These are phyloP conservation scores for Tridacna gigas DNA, from an alignment of 2,888 invertebrate species.

Conservation along the genomic window DNA sequence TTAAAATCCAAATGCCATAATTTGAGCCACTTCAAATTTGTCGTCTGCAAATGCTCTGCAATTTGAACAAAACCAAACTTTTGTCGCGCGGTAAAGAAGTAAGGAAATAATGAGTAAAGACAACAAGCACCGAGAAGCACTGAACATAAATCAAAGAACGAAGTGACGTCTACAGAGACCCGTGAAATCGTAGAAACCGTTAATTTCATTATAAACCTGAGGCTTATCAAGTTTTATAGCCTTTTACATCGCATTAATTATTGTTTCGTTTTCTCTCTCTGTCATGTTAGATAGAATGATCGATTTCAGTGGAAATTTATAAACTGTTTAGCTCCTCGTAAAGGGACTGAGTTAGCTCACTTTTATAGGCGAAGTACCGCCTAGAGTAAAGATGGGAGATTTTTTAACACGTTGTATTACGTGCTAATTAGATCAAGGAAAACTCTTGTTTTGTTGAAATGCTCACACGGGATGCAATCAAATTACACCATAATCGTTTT, in stretches of 20 bases:
- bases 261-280: slow-evolving; percentile 53
- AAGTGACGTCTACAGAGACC: slow-evolving; percentile 25
- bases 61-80: too few relatives aligned
- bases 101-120: background rate
- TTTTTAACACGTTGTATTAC: slow-evolving; percentile 34
- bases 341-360: slow-evolving; percentile 37
- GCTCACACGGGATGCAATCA: slow-evolving; percentile 22
- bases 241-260: slow-evolving; percentile 55
- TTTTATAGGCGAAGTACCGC: slow-evolving; percentile 49
- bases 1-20: background rate
- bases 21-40: too few relatives aligned
- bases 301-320: slow-evolving; percentile 54
- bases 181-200: slow-evolving; percentile 39
- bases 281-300: slow-evolving; percentile 47
- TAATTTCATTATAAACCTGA: slow-evolving; percentile 51
- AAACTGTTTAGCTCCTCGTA: slow-evolving; percentile 55
- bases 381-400: slow-evolving; percentile 34
- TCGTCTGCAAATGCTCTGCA: too few relatives aligned
- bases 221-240: slow-evolving; percentile 57
- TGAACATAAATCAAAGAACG: slow-evolving; percentile 42
- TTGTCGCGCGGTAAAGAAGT: too few relatives aligned
- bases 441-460: slow-evolving; percentile 35
- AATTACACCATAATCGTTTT: slow-evolving; percentile 19
- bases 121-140: background rate
- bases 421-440: slow-evolving; percentile 27